Percentiles rank a stretch among this genome's conserved stretches.
Evolutionary conservation across 2,888 invertebrate species (phyloP).

Genomic region (Pinctada fucata): DNA sequence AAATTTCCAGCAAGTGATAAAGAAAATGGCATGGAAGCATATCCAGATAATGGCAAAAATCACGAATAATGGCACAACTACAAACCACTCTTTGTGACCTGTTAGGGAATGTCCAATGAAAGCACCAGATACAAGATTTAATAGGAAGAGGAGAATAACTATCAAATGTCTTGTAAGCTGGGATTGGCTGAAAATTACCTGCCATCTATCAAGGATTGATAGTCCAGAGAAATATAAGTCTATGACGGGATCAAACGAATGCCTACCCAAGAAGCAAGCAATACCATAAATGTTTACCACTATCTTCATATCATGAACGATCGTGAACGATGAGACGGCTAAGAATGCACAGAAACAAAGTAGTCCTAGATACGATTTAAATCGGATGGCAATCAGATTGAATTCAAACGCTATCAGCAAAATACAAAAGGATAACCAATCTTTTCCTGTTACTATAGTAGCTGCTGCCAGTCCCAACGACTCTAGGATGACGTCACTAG

Average conservation of each 20-base stretch:
- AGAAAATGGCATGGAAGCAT: constrained; percentile 69
- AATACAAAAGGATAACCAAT: constrained; percentile 62
- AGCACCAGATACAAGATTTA: constrained; percentile 62
- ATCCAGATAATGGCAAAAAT: constrained; percentile 70
- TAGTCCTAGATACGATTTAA: constrained; percentile 70
- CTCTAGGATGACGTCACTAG: constrained; percentile 64
- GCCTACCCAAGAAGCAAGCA: constrained; percentile 68
- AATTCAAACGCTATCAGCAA: constrained; percentile 65
- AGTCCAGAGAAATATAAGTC: constrained; percentile 71
- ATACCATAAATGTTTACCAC: constrained; percentile 69
- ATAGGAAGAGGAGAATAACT: constrained; percentile 56
- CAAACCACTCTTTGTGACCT: constrained; percentile 76
- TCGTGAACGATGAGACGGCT: constrained; percentile 52
- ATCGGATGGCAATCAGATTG: constrained; percentile 67
- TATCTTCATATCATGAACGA: constrained; percentile 63
- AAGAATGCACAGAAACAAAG: constrained; percentile 61
- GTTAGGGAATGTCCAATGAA: constrained; percentile 64
- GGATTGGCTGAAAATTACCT: constrained; percentile 60
- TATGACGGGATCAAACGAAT: constrained; percentile 66
- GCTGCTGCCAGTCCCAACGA: constrained; percentile 69
- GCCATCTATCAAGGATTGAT: constrained; percentile 74
- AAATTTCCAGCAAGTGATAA: constrained; percentile 72
- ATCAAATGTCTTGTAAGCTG: constrained; percentile 57
- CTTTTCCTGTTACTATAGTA: constrained; percentile 62
- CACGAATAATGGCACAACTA: constrained; percentile 75